Percentiles rank a stretch among this genome's conserved stretches.
Conservation (phyloP, 2,888 invertebrate species). For the Plebejus melissa region DNA sequence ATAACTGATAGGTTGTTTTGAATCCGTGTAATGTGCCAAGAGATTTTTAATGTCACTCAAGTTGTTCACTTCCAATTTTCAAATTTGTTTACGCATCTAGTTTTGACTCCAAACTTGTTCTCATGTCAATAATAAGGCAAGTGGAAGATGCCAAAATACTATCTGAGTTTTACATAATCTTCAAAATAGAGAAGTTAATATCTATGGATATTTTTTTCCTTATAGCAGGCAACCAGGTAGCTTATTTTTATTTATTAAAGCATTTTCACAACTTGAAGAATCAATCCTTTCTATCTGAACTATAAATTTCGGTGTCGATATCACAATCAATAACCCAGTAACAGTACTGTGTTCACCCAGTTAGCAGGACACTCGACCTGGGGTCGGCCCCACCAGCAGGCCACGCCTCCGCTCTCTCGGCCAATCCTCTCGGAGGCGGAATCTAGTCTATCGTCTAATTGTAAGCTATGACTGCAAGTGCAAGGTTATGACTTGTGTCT, state of each 20-base stretch:
- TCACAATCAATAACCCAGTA: slow-evolving; percentile 13
- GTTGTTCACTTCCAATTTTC: neutral
- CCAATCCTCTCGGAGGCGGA: slow-evolving; percentile 53
- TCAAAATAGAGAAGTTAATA: too few relatives aligned
- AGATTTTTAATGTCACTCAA: slow-evolving; percentile 16
- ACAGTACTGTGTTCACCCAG: slow-evolving; percentile 17
- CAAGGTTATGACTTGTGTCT: slow-evolving; percentile 4
- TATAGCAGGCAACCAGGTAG: too few relatives aligned
- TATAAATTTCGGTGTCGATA: neutral
- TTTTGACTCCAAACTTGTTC: too few relatives aligned
- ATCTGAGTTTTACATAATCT: too few relatives aligned
- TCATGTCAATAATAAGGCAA: too few relatives aligned
- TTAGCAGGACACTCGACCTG: slow-evolving; percentile 38
- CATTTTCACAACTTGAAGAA: too few relatives aligned
- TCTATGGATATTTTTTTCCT: too few relatives aligned
- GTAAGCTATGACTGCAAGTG: slow-evolving; percentile 10
- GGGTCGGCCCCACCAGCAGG: slow-evolving; percentile 44
- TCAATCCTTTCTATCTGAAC: neutral
- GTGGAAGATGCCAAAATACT: too few relatives aligned
- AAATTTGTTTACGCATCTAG: too few relatives aligned
- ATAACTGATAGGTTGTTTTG: neutral
- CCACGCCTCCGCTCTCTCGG: slow-evolving; percentile 64
- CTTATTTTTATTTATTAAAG: too few relatives aligned
- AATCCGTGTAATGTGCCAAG: neutral
- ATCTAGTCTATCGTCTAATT: slow-evolving; percentile 20